Evolutionary conservation across 2,113 vertebrate species (phyloP), one percentile per base, ranked within the genome.

Genomic region (Oryzias celebensis): DNA sequence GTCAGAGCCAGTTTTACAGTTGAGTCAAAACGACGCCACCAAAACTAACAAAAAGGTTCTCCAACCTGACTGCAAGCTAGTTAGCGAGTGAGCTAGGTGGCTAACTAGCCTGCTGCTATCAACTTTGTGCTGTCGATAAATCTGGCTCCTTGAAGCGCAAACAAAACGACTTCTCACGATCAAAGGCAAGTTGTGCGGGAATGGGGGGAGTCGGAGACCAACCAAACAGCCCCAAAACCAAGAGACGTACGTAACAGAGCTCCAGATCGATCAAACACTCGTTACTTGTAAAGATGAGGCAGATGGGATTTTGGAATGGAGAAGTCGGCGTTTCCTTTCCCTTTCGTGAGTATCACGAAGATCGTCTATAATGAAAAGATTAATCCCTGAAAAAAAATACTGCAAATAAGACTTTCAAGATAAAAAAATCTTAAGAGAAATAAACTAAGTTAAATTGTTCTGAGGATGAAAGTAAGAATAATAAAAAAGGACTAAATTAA

Each of bases 301-400:
- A 55, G 65, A 57, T 53, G 56, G 71, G 73, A 48, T 56, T 62
- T 61, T 4, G 77, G 85, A 81, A 82, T 77, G 82, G 82, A 87
- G 83, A 83, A 85, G 83, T 71, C 20, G 73, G 78, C 52, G 84
- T 85, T 89, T 89, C 85, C 84, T 87, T 83, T 89, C 84, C 80
- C 79, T 87, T 85, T 86, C 84, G 80, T 71, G 78, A 75, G 80
- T 60, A 78, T 78, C 50, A 8, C 82, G 17, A 55, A 89, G 85
- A 82, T 87, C 84, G 69, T 87, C 71, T 78, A 45, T 55, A 5
- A 24, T 13, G 14, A 5, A 36, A 42, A 5, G 50, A 28, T 4
- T 31, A 13, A 63, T 51, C 28, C 23, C 5, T 15, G n/a, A 10
- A 1, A 15, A 12, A 18, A 3, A 20, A 12, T 3, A 10, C 47